Conservation (phyloP, 2,888 invertebrate genomes). For the Osedax frankpressi region DNA sequence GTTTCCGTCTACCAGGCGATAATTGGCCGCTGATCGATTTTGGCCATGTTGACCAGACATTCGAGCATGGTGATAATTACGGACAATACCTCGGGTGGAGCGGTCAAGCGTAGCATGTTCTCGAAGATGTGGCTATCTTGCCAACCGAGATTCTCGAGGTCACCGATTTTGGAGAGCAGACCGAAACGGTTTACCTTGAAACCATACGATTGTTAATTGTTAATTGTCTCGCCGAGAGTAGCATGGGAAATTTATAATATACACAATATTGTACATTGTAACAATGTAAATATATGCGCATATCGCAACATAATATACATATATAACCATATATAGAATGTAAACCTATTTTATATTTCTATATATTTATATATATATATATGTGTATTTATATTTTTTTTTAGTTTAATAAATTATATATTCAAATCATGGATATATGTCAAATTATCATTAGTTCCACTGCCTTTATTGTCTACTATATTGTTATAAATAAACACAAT, state of each 20-base stretch:
- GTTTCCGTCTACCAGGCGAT: constrained; percentile 7
- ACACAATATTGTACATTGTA: too few relatives aligned
- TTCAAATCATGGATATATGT: too few relatives aligned
- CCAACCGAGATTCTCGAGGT: constrained; percentile 28
- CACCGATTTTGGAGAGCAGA: constrained; percentile 29
- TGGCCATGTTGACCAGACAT: constrained; percentile 32
- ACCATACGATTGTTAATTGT: too few relatives aligned
- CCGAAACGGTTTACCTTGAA: constrained; percentile 37
- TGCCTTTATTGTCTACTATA: too few relatives aligned
- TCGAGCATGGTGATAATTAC: constrained; percentile 32
- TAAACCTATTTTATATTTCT: neutral
- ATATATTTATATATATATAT: neutral
- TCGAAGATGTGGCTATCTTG: constrained; percentile 29
- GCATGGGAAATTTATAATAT: too few relatives aligned
- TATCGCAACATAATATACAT: too few relatives aligned
- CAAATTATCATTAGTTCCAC: too few relatives aligned
- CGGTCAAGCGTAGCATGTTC: constrained; percentile 26
- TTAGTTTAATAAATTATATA: too few relatives aligned
- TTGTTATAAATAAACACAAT: too few relatives aligned
- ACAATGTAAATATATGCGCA: too few relatives aligned
- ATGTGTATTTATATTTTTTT: neutral
- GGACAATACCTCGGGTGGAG: constrained; percentile 26
- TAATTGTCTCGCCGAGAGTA: too few relatives aligned
- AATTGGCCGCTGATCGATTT: constrained; percentile 31
- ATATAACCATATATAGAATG: neutral